phyloP scores from a whole-genome alignment of 37 sponge, comb jelly and placozoan genomes.

The Diacarnus erythraeanus region DNA sequence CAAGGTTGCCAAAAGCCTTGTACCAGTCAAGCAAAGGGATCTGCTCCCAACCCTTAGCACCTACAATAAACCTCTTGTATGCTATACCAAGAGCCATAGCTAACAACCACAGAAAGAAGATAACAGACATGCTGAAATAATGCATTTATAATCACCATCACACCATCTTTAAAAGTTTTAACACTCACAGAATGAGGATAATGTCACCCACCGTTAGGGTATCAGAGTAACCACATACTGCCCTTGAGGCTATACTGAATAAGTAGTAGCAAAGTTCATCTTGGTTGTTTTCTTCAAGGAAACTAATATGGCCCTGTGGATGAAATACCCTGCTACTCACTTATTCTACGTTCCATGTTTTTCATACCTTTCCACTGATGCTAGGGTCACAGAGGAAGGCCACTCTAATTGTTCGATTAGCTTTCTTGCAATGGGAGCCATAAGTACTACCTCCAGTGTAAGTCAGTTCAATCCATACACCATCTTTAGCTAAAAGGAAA shows the following conservation, averaged over 20 bases:
- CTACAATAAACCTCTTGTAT: conserved; percentile 62
- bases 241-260: conserved; percentile 36
- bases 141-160: background rate
- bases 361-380: conserved; percentile 43
- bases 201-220: conserved; percentile 42
- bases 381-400: conserved; percentile 70
- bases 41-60: conserved; percentile 87
- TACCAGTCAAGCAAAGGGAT: conserved; percentile 55
- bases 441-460: conserved; percentile 54
- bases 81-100: conserved; percentile 58
- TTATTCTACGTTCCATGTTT: background rate
- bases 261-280: conserved; percentile 70
- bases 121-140: conserved; percentile 18
- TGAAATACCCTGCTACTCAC: background rate
- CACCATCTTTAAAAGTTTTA: background rate
- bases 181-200: conserved; percentile 69
- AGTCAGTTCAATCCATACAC: conserved; percentile 69
- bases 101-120: conserved; percentile 41
- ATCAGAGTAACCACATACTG: conserved; percentile 51
- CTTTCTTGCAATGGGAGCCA: conserved; percentile 39
- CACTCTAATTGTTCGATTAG: conserved; percentile 32
- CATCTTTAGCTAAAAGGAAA: conserved; percentile 13
- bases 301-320: conserved; percentile 52
- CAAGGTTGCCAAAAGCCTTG: conserved; percentile 73
- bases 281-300: conserved; percentile 68